Conservation (phyloP, 2,797 vertebrate species). For the Coendou prehensilis region DNA sequence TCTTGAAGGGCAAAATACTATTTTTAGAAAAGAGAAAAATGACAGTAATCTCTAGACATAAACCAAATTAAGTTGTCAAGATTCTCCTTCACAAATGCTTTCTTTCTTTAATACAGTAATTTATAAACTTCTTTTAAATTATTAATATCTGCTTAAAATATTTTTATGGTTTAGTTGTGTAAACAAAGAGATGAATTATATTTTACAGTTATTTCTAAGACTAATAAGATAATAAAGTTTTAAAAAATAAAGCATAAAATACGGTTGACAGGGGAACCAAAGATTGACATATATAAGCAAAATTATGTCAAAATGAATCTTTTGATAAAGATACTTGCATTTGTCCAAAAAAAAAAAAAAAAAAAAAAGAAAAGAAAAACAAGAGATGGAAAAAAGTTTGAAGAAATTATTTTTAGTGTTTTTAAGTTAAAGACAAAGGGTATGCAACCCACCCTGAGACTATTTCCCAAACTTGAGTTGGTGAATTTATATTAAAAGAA, state of each 20-base stretch:
- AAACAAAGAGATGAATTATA: neutral
- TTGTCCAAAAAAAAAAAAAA: neutral
- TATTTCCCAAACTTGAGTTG: neutral
- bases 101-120: neutral
- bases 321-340: neutral
- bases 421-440: neutral
- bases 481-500: neutral
- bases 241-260: slow-evolving; percentile 14
- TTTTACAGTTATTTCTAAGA: neutral
- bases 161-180: neutral
- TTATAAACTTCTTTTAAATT: neutral
- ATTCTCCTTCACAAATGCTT: neutral
- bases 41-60: neutral
- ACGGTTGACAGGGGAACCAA: neutral
- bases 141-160: slow-evolving; percentile 38
- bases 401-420: neutral
- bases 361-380: neutral
- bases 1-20: neutral
- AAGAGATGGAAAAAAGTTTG: neutral
- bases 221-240: neutral
- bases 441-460: neutral
- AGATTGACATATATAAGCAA: neutral
- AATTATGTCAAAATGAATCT: neutral
- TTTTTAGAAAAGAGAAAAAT: slow-evolving; percentile 10
- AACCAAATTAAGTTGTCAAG: neutral